Evolutionary conservation across 2,888 invertebrate genomes (phyloP).

Genomic region (Ectropis crepuscularia): DNA sequence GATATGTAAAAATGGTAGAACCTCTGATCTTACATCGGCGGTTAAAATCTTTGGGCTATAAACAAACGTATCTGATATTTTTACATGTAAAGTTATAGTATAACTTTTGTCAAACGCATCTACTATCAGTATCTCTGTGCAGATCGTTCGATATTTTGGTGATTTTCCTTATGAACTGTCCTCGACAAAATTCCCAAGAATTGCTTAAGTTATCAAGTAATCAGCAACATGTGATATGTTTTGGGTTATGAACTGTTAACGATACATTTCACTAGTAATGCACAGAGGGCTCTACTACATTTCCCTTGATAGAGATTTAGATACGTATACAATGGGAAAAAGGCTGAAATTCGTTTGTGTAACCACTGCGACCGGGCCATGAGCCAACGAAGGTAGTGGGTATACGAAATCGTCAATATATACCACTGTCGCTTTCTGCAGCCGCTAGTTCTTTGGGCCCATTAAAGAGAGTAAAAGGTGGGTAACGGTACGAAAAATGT

Average conservation of each 20-base stretch:
- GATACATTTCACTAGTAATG: conserved; percentile 55
- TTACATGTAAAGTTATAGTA: too few species aligned
- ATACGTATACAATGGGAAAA: conserved; percentile 47
- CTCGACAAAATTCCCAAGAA: conserved; percentile 38
- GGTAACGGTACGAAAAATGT: conserved; percentile 56
- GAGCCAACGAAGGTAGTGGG: conserved; percentile 73
- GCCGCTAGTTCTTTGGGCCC: conserved; percentile 75
- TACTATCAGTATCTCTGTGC: too few species aligned
- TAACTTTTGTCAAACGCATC: too few species aligned
- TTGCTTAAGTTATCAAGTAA: conserved; percentile 73
- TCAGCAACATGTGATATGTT: conserved; percentile 47
- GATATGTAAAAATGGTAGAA: too few species aligned
- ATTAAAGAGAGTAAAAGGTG: conserved; percentile 79
- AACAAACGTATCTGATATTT: too few species aligned
- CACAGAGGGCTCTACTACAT: conserved; percentile 43
- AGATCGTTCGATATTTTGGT: background rate
- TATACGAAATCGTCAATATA: conserved; percentile 73
- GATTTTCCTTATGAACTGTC: conserved; percentile 53
- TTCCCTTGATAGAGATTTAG: conserved; percentile 32
- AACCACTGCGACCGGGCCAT: conserved; percentile 55
- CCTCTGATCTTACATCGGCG: too few species aligned
- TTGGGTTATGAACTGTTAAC: conserved; percentile 51
- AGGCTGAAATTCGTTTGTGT: conserved; percentile 60
- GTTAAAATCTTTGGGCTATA: too few species aligned
- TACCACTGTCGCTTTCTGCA: conserved; percentile 79